Conservation (phyloP, 2,888 invertebrate species). For the Muschampia plurimacula region DNA sequence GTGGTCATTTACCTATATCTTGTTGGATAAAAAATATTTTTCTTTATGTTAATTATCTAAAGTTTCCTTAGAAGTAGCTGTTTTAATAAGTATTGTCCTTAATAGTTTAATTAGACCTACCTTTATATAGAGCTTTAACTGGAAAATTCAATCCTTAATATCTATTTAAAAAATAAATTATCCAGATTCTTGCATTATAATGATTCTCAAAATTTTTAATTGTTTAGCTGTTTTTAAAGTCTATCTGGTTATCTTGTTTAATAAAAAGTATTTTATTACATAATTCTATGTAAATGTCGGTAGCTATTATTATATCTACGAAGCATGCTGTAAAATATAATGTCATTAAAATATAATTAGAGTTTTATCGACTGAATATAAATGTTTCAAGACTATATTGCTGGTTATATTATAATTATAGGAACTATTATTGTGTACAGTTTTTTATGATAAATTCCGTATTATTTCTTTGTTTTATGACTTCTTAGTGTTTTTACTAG, state of each 20-base stretch:
- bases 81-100: constrained; percentile 29
- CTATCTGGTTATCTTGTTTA: constrained; percentile 78
- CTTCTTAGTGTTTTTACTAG: neutral
- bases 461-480: constrained; percentile 8
- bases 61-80: constrained; percentile 37
- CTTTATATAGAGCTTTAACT: constrained; percentile 48
- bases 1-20: constrained; percentile 30
- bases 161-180: constrained; percentile 49
- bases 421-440: constrained; percentile 30
- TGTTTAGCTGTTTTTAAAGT: constrained; percentile 76
- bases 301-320: constrained; percentile 61
- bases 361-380: constrained; percentile 74
- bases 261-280: constrained; percentile 75
- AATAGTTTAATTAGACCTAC: constrained; percentile 40
- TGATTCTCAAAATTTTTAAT: constrained; percentile 46
- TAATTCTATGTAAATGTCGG: constrained; percentile 65
- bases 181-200: constrained; percentile 44
- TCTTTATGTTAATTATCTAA: constrained; percentile 33
- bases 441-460: constrained; percentile 20
- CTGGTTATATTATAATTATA: constrained; percentile 48
- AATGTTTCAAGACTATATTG: constrained; percentile 62
- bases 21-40: constrained; percentile 26
- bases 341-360: constrained; percentile 60
- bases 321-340: constrained; percentile 67
- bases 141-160: constrained; percentile 57